Conservation (phyloP, 2,113 vertebrate species). For the Uria aalge region DNA sequence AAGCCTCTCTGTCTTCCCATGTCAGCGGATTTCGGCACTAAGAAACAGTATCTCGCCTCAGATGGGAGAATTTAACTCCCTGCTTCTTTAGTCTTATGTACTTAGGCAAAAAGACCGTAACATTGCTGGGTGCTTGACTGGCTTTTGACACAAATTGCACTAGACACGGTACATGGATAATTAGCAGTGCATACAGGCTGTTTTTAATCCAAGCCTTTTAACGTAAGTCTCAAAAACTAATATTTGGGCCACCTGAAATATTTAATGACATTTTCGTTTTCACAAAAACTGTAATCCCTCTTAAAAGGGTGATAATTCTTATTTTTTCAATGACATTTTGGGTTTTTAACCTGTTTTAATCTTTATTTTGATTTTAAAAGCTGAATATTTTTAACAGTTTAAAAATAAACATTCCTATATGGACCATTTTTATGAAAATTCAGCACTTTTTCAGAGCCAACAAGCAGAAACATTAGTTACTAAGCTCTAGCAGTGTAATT, state of each 20-base stretch:
- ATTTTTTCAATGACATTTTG: not conserved
- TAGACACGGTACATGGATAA: not conserved
- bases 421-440: not conserved
- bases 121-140: not conserved
- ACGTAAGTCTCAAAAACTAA: not conserved
- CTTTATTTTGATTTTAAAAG: not conserved
- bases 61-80: conserved; percentile 43
- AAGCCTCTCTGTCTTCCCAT: conserved; percentile 49
- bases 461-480: not conserved
- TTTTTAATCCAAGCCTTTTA: not conserved
- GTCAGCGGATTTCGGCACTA: conserved; percentile 5
- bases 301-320: not conserved
- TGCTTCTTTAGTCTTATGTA: not conserved
- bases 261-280: not conserved
- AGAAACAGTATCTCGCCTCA: conserved; percentile 8
- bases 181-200: not conserved
- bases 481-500: not conserved
- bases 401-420: not conserved
- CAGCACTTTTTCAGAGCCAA: not conserved
- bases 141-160: conserved; percentile 8
- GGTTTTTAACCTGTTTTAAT: not conserved
- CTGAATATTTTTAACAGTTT: not conserved
- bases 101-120: not conserved
- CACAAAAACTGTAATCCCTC: not conserved
- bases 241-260: not conserved